Conservation (phyloP, 2,113 vertebrate species). For the Narcine bancroftii region DNA sequence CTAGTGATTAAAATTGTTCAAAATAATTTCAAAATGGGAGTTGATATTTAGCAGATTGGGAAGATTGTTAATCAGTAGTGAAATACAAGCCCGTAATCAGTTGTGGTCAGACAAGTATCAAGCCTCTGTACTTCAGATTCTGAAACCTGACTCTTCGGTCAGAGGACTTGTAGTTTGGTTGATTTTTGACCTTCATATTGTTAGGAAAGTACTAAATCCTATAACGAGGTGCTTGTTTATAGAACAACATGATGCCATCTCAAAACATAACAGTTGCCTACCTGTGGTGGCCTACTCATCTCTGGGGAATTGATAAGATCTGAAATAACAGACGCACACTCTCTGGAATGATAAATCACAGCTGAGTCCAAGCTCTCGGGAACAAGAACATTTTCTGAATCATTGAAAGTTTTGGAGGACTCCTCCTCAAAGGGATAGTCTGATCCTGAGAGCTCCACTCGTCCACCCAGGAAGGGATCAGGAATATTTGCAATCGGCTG, state of each 20-base stretch:
- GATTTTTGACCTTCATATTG: not conserved
- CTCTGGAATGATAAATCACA: not conserved
- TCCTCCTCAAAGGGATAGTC: not conserved
- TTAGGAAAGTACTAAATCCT: not conserved
- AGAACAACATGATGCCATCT: not conserved
- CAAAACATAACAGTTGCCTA: not conserved
- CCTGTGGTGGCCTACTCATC: not conserved
- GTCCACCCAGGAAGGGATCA: not conserved
- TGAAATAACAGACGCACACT: not conserved
- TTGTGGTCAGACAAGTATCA: not conserved
- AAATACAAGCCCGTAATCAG: not conserved
- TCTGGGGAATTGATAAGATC: not conserved
- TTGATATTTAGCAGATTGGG: not conserved
- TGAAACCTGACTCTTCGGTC: not conserved
- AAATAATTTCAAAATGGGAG: not conserved
- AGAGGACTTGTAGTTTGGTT: not conserved
- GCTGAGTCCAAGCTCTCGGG: not conserved
- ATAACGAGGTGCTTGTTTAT: not conserved
- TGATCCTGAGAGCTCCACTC: not conserved
- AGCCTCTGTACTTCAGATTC: not conserved
- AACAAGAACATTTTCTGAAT: not conserved
- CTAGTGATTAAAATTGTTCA: not conserved
- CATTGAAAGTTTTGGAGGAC: not conserved
- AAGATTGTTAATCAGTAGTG: not conserved
- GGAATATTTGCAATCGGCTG: constrained; percentile 4